phyloP scores from a whole-genome alignment of 2,888 invertebrate genomes.

The Dastarcus helophoroides region DNA sequence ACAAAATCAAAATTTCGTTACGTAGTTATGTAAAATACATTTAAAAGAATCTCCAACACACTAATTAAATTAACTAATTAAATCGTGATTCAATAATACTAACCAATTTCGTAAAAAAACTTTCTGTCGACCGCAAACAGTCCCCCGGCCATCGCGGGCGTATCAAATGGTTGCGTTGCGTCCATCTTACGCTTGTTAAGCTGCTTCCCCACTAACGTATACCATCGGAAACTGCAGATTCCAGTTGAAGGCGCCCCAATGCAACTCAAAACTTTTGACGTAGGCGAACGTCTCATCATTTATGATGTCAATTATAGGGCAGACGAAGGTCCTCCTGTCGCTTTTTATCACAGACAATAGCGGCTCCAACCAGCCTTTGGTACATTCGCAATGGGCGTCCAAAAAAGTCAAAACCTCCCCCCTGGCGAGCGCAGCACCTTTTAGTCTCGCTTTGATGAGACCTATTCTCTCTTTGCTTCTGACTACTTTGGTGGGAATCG shows the following conservation, averaged over 20 bases:
- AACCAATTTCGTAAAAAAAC: slow-evolving; percentile 71
- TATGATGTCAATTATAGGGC: slow-evolving; percentile 87
- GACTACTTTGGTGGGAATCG: slow-evolving; percentile 52
- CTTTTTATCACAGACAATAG: slow-evolving; percentile 44
- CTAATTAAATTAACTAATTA: too few species aligned
- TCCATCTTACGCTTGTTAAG: slow-evolving; percentile 49
- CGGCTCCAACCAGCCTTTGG: slow-evolving; percentile 55
- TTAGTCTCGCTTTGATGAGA: slow-evolving; percentile 68
- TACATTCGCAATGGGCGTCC: slow-evolving; percentile 91
- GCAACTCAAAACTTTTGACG: slow-evolving; percentile 86
- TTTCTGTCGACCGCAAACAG: slow-evolving; percentile 78
- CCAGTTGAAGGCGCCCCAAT: slow-evolving; percentile 99
- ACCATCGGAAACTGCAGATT: slow-evolving; percentile 82
- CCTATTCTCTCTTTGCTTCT: slow-evolving; percentile 60
- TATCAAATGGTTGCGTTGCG: slow-evolving; percentile 58
- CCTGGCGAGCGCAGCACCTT: slow-evolving; percentile 59
- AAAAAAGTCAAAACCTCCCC: slow-evolving; percentile 79
- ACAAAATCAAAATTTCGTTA: too few species aligned
- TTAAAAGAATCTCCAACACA: too few species aligned
- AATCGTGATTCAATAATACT: too few species aligned
- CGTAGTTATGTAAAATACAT: too few species aligned
- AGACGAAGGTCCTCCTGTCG: slow-evolving; percentile 55
- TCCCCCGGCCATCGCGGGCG: slow-evolving; percentile 92
- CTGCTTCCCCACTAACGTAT: slow-evolving; percentile 58
- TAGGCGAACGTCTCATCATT: slow-evolving; percentile 95